Evolutionary conservation across 2,888 invertebrate genomes (phyloP), one percentile per base, ranked within the genome.

Genomic region (Drosophila recens): DNA sequence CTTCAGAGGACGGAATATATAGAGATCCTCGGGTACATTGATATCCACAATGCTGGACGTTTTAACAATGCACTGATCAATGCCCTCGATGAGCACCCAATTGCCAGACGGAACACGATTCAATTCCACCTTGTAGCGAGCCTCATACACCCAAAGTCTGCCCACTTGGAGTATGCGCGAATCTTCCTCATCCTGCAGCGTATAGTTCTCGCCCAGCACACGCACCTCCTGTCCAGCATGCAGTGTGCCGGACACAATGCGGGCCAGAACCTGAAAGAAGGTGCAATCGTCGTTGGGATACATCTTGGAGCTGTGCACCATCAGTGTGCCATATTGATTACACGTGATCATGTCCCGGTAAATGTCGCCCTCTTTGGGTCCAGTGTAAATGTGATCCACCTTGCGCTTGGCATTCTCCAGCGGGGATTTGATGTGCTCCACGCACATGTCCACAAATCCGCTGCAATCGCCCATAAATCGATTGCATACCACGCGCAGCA

Each of bases 221-320:
- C 98, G 94, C 0, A 99, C 98, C 70, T 97, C 96, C 91, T 98
- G 98, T 6, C 98, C 98, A 1, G 99, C 98, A 93, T 98, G 96
- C 51, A 99, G 92, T 0, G 99, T 99, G 6, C 99, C 99, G 27
- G 98, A 98, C 94, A 99, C 96, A 42, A 99, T 96, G 15, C 99
- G 95, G 0, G 98, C 99, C 75, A 99, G 94, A 1, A 98, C 98
- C 93, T 99, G 96, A 93, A 99, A 99, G 91, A 98, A 97, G 0
- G 99, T 98, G 87, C 99, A 99, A 92, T 99, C 99, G 76, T 98
- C 97, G 0, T 98, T 99, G n/a, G 99, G 98, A 92, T 99, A 99
- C 96, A 99, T 98, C 94, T 99, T 99, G 34, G 98, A 97, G 83
- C 98, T 99, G 93, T 99, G 99, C 8, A 99, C 96, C 92, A 95